Conservation (phyloP, 1,140 invertebrate species). For the Steinernema feltiae region DNA sequence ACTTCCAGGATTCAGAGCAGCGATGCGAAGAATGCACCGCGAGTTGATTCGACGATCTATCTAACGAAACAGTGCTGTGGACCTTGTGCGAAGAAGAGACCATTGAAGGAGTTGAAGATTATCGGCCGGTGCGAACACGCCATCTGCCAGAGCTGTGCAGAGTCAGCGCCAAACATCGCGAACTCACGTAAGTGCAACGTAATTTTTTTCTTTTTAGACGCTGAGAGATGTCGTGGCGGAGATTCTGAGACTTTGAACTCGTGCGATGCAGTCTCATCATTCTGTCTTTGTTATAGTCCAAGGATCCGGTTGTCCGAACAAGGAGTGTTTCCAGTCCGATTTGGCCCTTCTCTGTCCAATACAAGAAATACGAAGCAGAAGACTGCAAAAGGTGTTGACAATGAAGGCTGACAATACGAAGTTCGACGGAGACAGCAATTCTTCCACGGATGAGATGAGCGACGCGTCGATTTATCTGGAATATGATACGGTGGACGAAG, state of each 20-base stretch:
- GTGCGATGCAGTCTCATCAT: too few relatives aligned
- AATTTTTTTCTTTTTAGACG: too few relatives aligned
- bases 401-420: too few relatives aligned
- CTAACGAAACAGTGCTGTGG: not conserved
- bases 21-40: too few relatives aligned
- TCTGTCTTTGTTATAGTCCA: not conserved
- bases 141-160: not conserved
- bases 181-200: not conserved
- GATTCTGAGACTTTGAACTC: too few relatives aligned
- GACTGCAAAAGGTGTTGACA: too few relatives aligned
- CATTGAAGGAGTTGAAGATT: not conserved
- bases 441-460: too few relatives aligned
- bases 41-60: not conserved
- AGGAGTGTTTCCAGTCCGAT: not conserved
- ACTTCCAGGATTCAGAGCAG: too few relatives aligned
- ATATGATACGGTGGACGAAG: too few relatives aligned
- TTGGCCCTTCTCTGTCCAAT: not conserved
- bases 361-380: not conserved
- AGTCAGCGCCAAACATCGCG: not conserved
- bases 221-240: too few relatives aligned
- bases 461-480: too few relatives aligned
- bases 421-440: too few relatives aligned
- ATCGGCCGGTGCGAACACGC: not conserved
- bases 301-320: not conserved
- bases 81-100: not conserved